Percentiles rank a stretch among this genome's conserved stretches.
Conservation (phyloP, 2,888 invertebrate genomes). For the Tipula unca region DNA sequence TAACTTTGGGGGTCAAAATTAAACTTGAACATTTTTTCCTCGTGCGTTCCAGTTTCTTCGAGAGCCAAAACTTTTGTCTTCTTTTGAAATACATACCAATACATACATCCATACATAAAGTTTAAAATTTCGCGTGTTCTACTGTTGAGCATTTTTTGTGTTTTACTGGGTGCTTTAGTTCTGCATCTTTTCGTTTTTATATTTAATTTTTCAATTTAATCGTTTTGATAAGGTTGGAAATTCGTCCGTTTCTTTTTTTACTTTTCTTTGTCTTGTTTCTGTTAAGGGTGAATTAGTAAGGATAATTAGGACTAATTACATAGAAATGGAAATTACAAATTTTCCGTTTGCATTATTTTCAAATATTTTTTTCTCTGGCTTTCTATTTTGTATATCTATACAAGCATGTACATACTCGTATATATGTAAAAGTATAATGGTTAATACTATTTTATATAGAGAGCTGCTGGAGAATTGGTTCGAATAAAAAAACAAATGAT, state of each 20-base stretch:
- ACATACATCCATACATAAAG: background rate
- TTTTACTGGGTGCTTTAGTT: background rate
- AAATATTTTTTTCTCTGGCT: background rate
- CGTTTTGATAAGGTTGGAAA: background rate
- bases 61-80: background rate
- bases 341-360: background rate
- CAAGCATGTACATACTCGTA: background rate
- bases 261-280: background rate
- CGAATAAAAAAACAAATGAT: background rate
- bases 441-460: background rate
- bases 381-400: background rate
- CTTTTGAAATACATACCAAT: background rate
- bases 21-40: background rate
- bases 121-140: background rate
- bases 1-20: background rate
- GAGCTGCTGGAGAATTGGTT: background rate
- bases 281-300: conserved; percentile 4
- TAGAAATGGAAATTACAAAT: background rate
- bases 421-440: background rate
- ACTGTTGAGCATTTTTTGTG: background rate
- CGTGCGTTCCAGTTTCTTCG: background rate
- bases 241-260: background rate
- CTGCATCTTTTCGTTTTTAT: background rate
- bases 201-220: background rate
- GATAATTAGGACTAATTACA: conserved; percentile 8